Evolutionary conservation across 2,113 vertebrate species (phyloP).

Genomic region (Tricholaema leucomelas): DNA sequence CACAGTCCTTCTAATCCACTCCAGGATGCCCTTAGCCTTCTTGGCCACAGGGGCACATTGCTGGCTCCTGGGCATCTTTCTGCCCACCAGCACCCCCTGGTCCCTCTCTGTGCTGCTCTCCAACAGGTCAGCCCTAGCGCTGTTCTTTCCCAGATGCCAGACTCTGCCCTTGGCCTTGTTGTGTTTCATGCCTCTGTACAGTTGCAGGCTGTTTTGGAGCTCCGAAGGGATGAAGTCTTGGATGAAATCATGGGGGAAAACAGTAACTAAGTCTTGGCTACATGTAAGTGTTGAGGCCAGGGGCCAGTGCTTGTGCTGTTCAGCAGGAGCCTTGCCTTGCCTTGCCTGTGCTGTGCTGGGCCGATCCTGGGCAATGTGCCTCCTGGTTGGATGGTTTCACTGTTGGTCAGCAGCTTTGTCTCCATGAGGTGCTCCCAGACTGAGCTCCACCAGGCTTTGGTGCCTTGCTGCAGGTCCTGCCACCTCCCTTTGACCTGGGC

Average conservation of each 20-base stretch:
- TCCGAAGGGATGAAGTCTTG: not conserved
- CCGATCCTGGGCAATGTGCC: conserved; percentile 44
- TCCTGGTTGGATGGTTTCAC: conserved; percentile 38
- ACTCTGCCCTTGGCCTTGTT: too few relatives aligned
- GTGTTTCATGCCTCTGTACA: not conserved
- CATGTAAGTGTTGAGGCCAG: not conserved
- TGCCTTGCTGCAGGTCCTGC: fast-evolving
- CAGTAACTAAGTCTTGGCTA: not conserved
- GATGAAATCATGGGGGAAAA: not conserved
- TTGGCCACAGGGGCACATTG: too few relatives aligned
- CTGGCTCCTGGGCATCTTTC: too few relatives aligned
- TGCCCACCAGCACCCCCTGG: too few relatives aligned
- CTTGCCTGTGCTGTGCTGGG: not conserved
- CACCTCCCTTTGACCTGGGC: fast-evolving
- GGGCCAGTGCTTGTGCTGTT: conserved; percentile 4
- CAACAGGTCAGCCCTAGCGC: too few relatives aligned
- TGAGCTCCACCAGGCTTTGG: fast-evolving
- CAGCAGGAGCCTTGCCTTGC: conserved; percentile 7
- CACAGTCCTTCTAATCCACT: too few relatives aligned
- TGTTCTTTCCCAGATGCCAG: too few relatives aligned
- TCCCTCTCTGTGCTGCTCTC: too few relatives aligned
- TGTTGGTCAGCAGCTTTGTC: not conserved
- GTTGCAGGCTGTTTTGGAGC: conserved; percentile 23
- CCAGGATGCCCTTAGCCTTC: too few relatives aligned
- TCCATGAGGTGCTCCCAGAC: not conserved